Base-by-base conservation (phyloP, 1,140 invertebrate genomes). In the Drosophila lini region DNA sequence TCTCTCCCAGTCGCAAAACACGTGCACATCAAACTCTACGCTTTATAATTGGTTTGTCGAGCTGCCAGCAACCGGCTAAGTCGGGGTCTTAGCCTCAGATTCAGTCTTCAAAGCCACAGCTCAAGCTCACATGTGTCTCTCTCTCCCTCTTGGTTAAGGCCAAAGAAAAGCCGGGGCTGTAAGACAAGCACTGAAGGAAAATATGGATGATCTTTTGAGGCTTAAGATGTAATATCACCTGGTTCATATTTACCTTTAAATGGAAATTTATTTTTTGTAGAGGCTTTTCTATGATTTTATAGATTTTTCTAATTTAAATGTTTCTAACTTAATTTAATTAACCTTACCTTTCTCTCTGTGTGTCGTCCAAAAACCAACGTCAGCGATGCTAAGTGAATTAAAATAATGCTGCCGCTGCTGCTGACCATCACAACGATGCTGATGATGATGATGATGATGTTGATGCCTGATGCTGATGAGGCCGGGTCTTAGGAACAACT, bases 11-110 rank as follows among this genome's bases (percentile, higher is more conserved):
- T 40, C 34, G 52, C 52, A 38, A 55, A 74, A 76, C 83, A 86
- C 83, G 75, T 79, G 79, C 83, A 88, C 70, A 88, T 80, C 71
- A 67, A 79, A 69, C 78, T 81, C 82, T 55, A 48, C 32, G 82
- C 82, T 82, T 80, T 88, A 88, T 88, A 86, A 86, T 86, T 86
- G 83, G 83, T 88, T 88, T 86, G 82, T 79, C 82, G 74, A 74
- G 53, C 70, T 68, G 55, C 62, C 67, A 76, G 63, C 62, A 81
- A 64, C 69, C 69, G 74, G 74, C 81, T 80, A 64, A 52, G 65
- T 52, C 32, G 56, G n/a, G 59, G 61, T 61, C 56, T 64, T 44
- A 60, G 61, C 56, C 38, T 64, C 74, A 74, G 55, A 64, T 41
- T 64, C 40, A 65, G 62, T 62, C 45, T 64, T 44, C 45, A 64